Evolutionary conservation across 1,140 invertebrate species (phyloP), one percentile per base, ranked within the genome.

Genomic region (Stegodyphus mimosarum): DNA sequence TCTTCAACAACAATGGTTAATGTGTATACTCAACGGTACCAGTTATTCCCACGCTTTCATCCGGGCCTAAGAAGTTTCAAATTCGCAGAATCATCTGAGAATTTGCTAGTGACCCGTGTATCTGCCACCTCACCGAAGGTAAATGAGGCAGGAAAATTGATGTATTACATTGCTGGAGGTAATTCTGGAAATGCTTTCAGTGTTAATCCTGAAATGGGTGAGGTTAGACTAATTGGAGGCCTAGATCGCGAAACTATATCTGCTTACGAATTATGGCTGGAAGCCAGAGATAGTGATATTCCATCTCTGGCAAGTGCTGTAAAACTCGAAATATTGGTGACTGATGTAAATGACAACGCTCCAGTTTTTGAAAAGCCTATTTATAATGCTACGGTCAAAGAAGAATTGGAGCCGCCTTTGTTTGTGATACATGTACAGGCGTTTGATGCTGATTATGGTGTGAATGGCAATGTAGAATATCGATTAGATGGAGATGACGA

Each of bases 211-310:
- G 93, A 94, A 87, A 94, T 93, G 15, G 96, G 96, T 0, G 91
- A 94, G 9, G 93, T 98, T 15, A 93, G 94, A 88, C 96, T 95
- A 0, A 90, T 93, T 0, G 92, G 93, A 60, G 94, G 94, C 6
- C 92, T 99, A 74, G 97, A 99, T 91, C 98, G 95, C 89, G 97
- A 99, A 92, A 94, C 94, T 1, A 93, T 94, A 84, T 93, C 94
- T 17, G 90, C 94, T 17, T 98, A 97, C 90, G 94, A 97, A 91
- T 93, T 98, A 49, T 99, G 97, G 97, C 93, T 99, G 72, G 95
- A 97, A 92, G 97, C 97, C 0, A 91, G 93, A 75, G 96, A 98
- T 90, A 94, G 94, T 0, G 95, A 96, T 89, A 93, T 92, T 70
- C 96, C 96, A 6, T 93, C 95, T 1, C 90, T 97, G 17, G 92